Evolutionary conservation across 1,140 invertebrate genomes (phyloP), one percentile per base, ranked within the genome.

Genomic region (Drosophila kanapiae): DNA sequence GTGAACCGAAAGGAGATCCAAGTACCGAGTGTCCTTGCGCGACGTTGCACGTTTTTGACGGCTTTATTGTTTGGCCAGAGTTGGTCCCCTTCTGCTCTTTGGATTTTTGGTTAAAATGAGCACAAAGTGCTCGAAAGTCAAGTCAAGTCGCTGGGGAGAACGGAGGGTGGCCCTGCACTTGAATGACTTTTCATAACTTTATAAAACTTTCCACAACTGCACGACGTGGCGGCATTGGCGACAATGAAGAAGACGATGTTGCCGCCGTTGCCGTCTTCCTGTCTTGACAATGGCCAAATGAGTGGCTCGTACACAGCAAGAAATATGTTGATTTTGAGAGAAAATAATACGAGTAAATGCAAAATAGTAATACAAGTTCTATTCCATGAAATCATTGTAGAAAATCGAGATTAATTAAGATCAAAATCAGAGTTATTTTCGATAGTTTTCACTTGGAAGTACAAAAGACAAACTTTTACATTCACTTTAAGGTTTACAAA

Each of bases 171-270:
- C 9, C 18, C 78, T 63, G 77, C 78, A 88, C 84, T 87, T 87
- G 84, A 87, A 87, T 87, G 84, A 87, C 84, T 87, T 87, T 87
- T 87, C 84, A 87, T 87, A 87, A 85, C 82, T 85, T 85, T 85
- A 85, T 84, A 84, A 84, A 85, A 85, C 74, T 84, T 85, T 84
- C 53, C 53, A 38, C 53, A 56, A 70, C 82, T 65, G 67, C 83
- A 75, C 27, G 38, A 74, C 53, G 35, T 27, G 68, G 33, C 38
- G 45, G 23, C 54, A 37, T 18, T 18, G 27, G 40, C 49, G 61
- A 80, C 74, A 71, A 87, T 82, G 82, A 80, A 83, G 77, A 83
- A 83, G 76, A 80, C 47, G 54, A 13, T 54, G 51, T 33, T 33
- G 5, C 42, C 8, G 54, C 6, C 23, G 23, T 64, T 37, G 77